Conservation (phyloP, 2,797 vertebrate species). For the Paguma larvata region DNA sequence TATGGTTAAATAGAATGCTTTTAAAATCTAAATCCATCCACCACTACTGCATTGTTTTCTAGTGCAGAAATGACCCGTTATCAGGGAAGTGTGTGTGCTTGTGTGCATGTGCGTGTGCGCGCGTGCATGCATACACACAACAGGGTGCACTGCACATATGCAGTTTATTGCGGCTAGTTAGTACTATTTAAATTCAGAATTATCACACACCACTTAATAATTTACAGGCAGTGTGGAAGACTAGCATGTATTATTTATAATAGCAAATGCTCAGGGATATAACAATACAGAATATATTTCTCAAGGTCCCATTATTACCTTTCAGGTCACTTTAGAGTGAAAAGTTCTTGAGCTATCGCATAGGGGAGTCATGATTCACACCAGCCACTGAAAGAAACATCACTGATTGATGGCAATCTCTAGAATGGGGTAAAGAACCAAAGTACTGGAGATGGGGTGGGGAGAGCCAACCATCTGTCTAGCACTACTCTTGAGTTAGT, state of each 20-base stretch:
- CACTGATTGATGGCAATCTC: neutral
- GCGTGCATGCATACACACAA: neutral
- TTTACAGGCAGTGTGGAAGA: conserved; percentile 55
- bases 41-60: neutral
- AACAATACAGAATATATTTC: conserved; percentile 45
- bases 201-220: conserved; percentile 59
- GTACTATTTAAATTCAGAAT: conserved; percentile 54
- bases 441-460: neutral
- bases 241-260: conserved; percentile 68
- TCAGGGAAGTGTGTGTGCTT: neutral
- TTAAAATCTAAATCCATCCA: neutral
- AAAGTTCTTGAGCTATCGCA: conserved; percentile 37
- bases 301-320: conserved; percentile 30
- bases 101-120: neutral
- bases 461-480: neutral
- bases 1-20: neutral
- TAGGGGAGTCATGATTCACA: conserved; percentile 24
- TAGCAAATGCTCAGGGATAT: conserved; percentile 61
- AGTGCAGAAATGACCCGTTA: neutral
- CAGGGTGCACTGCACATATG: accelerated
- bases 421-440: neutral
- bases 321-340: conserved; percentile 54
- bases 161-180: neutral
- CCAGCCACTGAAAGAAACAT: neutral
- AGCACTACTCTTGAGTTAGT: neutral